phyloP scores from a whole-genome alignment of 2,797 vertebrate species.

The Poeciliopsis infans region DNA sequence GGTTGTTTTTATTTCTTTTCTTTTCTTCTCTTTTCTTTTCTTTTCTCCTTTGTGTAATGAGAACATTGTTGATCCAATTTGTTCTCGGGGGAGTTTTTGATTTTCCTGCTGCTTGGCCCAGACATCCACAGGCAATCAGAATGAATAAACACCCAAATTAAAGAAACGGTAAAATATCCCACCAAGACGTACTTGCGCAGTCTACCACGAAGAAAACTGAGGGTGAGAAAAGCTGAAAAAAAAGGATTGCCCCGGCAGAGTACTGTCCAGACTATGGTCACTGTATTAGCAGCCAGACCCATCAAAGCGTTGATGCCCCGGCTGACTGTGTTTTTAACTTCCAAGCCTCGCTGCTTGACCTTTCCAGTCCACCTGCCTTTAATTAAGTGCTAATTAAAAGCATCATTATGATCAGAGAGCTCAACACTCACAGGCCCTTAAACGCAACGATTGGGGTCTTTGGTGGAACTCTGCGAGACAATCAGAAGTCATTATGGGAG shows the following conservation, averaged over 20 bases:
- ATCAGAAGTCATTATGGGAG: constrained; percentile 63
- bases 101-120: constrained; percentile 8
- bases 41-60: constrained; percentile 34
- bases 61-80: constrained; percentile 17
- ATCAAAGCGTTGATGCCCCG: constrained; percentile 35
- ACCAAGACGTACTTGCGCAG: not conserved
- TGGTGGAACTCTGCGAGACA: constrained; percentile 54
- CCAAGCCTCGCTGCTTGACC: constrained; percentile 63
- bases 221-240: not conserved
- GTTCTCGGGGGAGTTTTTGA: constrained; percentile 26
- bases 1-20: not conserved
- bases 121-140: not conserved
- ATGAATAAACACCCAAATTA: not conserved
- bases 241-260: not conserved
- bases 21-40: constrained; percentile 15
- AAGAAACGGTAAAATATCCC: not conserved
- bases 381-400: constrained; percentile 76
- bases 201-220: not conserved
- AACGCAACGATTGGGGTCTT: constrained; percentile 54
- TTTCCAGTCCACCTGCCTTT: constrained; percentile 68
- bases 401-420: constrained; percentile 67
- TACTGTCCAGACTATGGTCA: constrained; percentile 30
- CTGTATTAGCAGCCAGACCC: constrained; percentile 46
- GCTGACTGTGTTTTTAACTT: constrained; percentile 56
- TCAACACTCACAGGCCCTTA: constrained; percentile 51